phyloP scores from a whole-genome alignment of 2,113 vertebrate species.

The Hemicordylus capensis region DNA sequence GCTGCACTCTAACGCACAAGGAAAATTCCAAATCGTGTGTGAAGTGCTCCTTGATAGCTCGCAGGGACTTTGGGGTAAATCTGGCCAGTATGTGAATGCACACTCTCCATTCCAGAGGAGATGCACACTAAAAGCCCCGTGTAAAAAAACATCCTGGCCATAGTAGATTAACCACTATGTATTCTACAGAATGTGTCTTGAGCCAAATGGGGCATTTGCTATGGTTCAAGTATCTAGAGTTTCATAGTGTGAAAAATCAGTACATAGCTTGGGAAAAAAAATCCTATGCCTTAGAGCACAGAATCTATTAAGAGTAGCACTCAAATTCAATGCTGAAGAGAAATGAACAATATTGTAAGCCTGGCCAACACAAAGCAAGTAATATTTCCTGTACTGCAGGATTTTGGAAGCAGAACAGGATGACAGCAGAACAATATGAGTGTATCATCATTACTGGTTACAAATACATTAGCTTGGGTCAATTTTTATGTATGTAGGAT shows the following conservation, averaged over 20 bases:
- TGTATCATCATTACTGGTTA: background rate
- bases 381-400: background rate
- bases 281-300: background rate
- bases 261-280: background rate
- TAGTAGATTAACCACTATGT: background rate
- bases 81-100: too few relatives aligned
- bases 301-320: background rate
- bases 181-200: background rate
- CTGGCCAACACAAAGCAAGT: background rate
- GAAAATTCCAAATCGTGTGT: too few relatives aligned
- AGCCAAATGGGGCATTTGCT: background rate
- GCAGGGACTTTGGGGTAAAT: too few relatives aligned
- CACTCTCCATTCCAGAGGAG: too few relatives aligned
- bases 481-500: background rate
- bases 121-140: too few relatives aligned
- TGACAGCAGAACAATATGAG: background rate
- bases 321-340: background rate
- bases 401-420: too few relatives aligned
- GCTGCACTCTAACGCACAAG: too few relatives aligned
- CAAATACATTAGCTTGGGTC: background rate
- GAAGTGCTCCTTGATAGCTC: too few relatives aligned
- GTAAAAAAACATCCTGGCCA: too few relatives aligned
- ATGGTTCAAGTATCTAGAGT: background rate
- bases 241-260: background rate
- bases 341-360: background rate